Evolutionary conservation across 2,113 vertebrate species (phyloP), one percentile per base, ranked within the genome.

Genomic region (Indicator maculatus): DNA sequence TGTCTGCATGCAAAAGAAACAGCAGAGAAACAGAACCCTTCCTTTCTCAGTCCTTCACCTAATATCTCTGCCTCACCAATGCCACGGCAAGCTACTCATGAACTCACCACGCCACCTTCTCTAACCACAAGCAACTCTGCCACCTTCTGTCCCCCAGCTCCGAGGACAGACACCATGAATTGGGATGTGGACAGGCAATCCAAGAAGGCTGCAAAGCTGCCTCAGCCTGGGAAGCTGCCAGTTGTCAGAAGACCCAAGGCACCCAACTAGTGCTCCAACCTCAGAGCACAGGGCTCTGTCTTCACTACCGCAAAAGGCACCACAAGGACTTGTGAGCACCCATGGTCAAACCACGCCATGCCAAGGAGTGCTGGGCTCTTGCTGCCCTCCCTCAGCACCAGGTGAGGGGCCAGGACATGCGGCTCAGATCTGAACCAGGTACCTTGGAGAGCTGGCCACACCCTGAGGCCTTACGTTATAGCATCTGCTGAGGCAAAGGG

Each of bases 281-380:
- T 33, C 59, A 39, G 8, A 60, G 36, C 5, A 30, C 59, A 59
- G 52, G 30, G 28, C 16, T 5, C 23, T 2, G 23, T 28, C 55
- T 75, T 59, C 27, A 27, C 26, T 36, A 8, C 41, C 52, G 13
- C 8, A 0, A 31, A n/a, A 73, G 18, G 60, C 3, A 17, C 21
- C 1, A 0, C 1, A 16, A 66, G 74, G 27, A 60, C 44, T 26
- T 16, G 31, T 24, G 44, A 79, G 53, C 1, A 0, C 39, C 13
- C 31, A 3, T 1, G 12, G 41, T 41, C 11, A 52, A 19, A 28
- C 16, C 8, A 9, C 8, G 24, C 3, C 28, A 18, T 15, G 18
- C 28, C 47, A 1, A 12, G 8, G 11, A 44, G 30, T 1, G 0
- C 45, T 24, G 11, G 16, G 31, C n/a, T 60, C 14, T 16, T 1